Percentiles rank a stretch among this genome's conserved stretches.
These are phyloP conservation scores for Pyrocoelia pectoralis DNA, from an alignment of 2,888 invertebrate species.

Conservation along the genomic window DNA sequence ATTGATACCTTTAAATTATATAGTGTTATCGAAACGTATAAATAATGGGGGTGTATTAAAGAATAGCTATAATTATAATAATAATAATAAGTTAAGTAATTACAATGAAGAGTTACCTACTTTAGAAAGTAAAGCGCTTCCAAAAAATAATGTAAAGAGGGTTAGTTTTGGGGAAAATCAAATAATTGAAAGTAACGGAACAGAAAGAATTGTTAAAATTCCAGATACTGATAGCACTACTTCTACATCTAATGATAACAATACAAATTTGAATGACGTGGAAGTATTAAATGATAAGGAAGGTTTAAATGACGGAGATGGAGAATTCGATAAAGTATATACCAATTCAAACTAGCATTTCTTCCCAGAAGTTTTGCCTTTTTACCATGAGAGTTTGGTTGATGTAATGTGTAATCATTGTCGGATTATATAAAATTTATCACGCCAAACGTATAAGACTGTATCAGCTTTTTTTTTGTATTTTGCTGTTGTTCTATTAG, in stretches of 20 bases:
- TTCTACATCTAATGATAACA: background rate
- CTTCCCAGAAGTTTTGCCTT: too few species aligned
- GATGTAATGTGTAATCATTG: too few species aligned
- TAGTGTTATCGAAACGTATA: constrained; percentile 51
- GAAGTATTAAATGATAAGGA: background rate
- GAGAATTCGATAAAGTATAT: background rate
- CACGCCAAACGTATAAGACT: background rate
- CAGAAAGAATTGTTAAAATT: constrained; percentile 45
- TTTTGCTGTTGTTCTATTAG: background rate
- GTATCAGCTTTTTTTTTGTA: background rate
- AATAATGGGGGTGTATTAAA: constrained; percentile 30
- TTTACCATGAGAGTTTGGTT: too few species aligned
- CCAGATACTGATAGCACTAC: constrained; percentile 22
- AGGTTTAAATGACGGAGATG: background rate
- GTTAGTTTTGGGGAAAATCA: constrained; percentile 59
- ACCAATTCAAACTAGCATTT: background rate
- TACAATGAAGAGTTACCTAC: constrained; percentile 26
- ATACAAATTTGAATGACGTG: background rate
- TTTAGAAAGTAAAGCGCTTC: constrained; percentile 10
- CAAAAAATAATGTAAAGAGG: constrained; percentile 45
- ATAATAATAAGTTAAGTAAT: constrained; percentile 18
- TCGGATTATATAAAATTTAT: background rate
- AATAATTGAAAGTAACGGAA: constrained; percentile 53
- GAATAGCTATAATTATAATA: constrained; percentile 17
- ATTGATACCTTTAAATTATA: constrained; percentile 71